These are phyloP conservation scores for Chlorocebus sabaeus DNA, from an alignment of 2,113 vertebrate genomes.

Conservation along the genomic window DNA sequence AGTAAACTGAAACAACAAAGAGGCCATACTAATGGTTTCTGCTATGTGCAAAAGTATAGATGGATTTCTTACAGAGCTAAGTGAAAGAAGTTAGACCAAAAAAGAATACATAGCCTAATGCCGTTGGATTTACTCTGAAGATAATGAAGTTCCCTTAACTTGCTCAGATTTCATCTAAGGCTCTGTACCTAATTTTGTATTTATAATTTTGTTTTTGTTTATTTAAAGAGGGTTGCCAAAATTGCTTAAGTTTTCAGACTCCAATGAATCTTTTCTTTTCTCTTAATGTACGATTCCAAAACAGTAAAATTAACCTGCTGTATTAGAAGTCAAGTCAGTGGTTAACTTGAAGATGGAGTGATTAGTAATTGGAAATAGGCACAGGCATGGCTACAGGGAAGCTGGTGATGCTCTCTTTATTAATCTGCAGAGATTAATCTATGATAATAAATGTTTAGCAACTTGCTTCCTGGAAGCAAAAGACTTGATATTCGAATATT, in stretches of 20 bases:
- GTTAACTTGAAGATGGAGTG: background rate
- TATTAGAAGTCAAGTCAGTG: background rate
- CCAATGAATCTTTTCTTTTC: background rate
- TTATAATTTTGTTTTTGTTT: background rate
- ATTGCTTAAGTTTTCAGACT: background rate
- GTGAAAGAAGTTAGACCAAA: background rate
- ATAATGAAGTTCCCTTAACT: background rate
- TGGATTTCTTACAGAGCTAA: background rate
- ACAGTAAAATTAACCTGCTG: background rate
- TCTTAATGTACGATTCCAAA: background rate
- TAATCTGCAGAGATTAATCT: background rate
- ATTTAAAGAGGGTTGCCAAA: background rate
- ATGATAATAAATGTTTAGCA: background rate
- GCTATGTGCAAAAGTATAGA: background rate
- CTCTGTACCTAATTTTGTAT: background rate
- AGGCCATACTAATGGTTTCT: background rate
- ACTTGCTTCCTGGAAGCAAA: background rate
- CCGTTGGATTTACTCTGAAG: background rate
- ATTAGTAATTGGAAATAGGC: background rate
- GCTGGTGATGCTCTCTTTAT: background rate
- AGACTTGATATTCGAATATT: background rate
- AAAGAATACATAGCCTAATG: background rate
- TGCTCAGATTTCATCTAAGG: background rate
- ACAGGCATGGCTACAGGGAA: background rate
- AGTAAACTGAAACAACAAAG: background rate